Evolutionary conservation across 2,113 vertebrate species (phyloP), one percentile per base, ranked within the genome.

Genomic region (Xenopus borealis): DNA sequence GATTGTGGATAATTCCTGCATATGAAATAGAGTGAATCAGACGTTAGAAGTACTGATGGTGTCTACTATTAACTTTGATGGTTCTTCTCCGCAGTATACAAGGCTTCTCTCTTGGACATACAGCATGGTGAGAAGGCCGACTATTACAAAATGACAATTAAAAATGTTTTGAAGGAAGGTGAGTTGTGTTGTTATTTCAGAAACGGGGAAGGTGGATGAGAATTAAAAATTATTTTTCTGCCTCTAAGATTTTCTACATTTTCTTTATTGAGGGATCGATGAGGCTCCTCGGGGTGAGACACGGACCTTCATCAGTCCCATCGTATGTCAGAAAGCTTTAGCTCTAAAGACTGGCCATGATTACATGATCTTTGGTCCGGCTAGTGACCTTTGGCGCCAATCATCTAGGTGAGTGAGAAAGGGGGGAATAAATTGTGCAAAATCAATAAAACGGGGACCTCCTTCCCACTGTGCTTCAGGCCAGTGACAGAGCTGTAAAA

Each of bases 111-210:
- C 53, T 0, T 61, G 1, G 23, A 0, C 0, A 3, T 1, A 0
- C 58, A 82, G 40, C 52, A 66, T 19, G 47, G 66, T 0, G 17
- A 79, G 0, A 81, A 81, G 61, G 85, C 86, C 0, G 84, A 88
- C 7, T 85, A 81, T 10, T 90, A 89, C 71, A 1, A 72, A 3
- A 85, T 90, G 81, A 69, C 7, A 61, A 63, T 90, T 9, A 12
- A 84, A 40, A 58, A 81, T 0, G 63, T 86, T 80, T 88, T 91
- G 82, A 91, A 91, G 78, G 86, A 83, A 81, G 89, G 89, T 91
- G 75, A 0, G 13, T 59, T 40, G 7, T 40, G 33, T 40, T 40
- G 33, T 40, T 40, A 40, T 40, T 40, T 3, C 33, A 6, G 23
- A 40, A 40, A 40, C 5, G 57, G n/a, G 10, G 57, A 17, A 10